Conservation (phyloP, 1,140 invertebrate genomes). For the Lysiphlebus fabarum region DNA sequence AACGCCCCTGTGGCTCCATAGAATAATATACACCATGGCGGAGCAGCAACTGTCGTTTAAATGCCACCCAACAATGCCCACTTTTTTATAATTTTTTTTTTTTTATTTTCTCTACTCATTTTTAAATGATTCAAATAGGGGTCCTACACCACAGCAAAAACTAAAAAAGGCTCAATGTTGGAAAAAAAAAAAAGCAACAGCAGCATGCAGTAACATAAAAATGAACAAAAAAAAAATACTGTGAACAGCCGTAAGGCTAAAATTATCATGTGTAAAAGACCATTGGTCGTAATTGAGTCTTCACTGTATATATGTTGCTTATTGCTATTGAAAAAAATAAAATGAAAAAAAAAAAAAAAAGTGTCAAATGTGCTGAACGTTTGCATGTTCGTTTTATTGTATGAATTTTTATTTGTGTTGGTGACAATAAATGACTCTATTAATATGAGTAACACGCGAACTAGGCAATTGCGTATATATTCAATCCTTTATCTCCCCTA, state of each 20-base stretch:
- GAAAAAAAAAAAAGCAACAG: neutral
- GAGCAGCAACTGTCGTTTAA: conserved; percentile 25
- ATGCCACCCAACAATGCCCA: conserved; percentile 20
- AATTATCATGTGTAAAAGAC: neutral
- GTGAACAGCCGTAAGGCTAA: too few species aligned
- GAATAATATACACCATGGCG: conserved; percentile 14
- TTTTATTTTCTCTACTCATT: too few species aligned
- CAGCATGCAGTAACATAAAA: neutral
- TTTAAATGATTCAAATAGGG: too few species aligned
- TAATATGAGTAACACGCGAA: neutral
- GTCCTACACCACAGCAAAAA: too few species aligned
- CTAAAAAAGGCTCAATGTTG: neutral
- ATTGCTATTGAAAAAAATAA: neutral
- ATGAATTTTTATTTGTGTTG: too few species aligned
- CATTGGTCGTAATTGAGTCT: conserved; percentile 1
- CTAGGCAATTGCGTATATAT: conserved; percentile 1
- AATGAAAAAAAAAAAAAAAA: too few species aligned
- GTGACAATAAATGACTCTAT: too few species aligned
- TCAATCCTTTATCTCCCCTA: conserved; percentile 13
- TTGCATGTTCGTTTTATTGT: too few species aligned
- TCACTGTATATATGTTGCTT: neutral
- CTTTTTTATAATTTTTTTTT: too few species aligned
- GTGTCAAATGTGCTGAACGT: too few species aligned
- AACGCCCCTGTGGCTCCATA: conserved; percentile 22
- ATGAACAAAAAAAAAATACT: neutral